Conservation (phyloP, 1,140 invertebrate species). For the Hyles vespertilio region DNA sequence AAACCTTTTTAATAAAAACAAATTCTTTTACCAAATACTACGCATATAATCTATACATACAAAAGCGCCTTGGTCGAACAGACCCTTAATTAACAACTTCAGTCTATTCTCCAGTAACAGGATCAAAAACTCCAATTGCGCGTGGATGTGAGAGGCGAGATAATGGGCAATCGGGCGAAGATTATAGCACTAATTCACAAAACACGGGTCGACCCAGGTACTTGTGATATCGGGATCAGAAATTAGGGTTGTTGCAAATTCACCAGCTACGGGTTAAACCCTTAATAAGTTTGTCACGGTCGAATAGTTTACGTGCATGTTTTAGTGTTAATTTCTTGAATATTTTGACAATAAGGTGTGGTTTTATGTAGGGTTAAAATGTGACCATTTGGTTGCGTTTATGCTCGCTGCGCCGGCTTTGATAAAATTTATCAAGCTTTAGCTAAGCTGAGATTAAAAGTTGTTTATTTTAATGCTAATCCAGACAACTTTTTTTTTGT, state of each 20-base stretch:
- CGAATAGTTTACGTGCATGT: conserved; percentile 4
- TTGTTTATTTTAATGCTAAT: too few relatives aligned
- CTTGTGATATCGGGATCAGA: conserved; percentile 19
- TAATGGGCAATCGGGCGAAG: conserved; percentile 32
- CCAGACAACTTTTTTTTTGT: too few relatives aligned
- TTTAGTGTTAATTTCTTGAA: neutral
- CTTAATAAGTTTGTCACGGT: conserved; percentile 18
- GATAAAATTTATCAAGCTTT: too few relatives aligned
- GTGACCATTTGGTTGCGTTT: too few relatives aligned
- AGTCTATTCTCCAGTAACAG: conserved; percentile 12
- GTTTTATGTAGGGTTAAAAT: neutral
- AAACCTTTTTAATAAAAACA: neutral
- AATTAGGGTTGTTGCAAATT: conserved; percentile 25
- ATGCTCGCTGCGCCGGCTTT: too few relatives aligned
- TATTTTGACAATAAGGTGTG: conserved; percentile 1
- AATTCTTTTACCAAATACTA: too few relatives aligned
- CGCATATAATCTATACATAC: conserved; percentile 5
- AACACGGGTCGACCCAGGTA: conserved; percentile 15
- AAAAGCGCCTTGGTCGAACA: conserved; percentile 16
- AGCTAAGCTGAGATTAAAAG: too few relatives aligned
- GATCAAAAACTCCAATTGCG: conserved; percentile 36
- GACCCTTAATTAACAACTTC: conserved; percentile 28
- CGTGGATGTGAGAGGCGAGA: conserved; percentile 23
- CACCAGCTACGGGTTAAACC: conserved; percentile 18
- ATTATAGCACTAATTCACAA: conserved; percentile 37